phyloP scores from a whole-genome alignment of 2,888 invertebrate genomes.

The Trissoscelio sp. region DNA sequence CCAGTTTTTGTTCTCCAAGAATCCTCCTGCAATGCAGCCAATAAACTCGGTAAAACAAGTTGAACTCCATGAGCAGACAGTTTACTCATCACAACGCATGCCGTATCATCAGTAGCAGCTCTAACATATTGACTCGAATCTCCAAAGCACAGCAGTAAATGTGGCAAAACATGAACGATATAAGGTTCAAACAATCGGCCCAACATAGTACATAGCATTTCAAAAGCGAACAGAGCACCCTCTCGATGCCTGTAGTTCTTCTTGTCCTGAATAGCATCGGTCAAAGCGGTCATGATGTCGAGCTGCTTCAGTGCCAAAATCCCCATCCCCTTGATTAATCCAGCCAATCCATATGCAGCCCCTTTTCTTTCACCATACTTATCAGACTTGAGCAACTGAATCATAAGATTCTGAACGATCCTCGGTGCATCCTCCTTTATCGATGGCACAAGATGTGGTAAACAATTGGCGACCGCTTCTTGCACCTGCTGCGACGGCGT shows the following conservation, averaged over 20 bases:
- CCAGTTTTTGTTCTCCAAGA: conserved; percentile 99
- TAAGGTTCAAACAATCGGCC: conserved; percentile 99
- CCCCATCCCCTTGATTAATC: conserved; percentile 98
- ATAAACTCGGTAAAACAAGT: conserved; percentile 95
- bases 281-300: conserved; percentile 97
- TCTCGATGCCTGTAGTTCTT: conserved; percentile 97
- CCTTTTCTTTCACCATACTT: conserved; percentile 97
- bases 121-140: conserved; percentile 98
- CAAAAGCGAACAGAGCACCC: conserved; percentile 98
- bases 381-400: conserved; percentile 94
- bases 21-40: conserved; percentile 97
- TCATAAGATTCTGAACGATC: conserved; percentile 93
- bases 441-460: conserved; percentile 96
- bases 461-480: conserved; percentile 98
- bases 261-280: conserved; percentile 97
- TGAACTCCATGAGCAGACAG: conserved; percentile 99
- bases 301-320: conserved; percentile 97
- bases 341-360: conserved; percentile 98
- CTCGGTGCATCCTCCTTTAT: conserved; percentile 95
- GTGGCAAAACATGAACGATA: conserved; percentile 98
- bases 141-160: conserved; percentile 97
- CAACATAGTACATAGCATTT: conserved; percentile 97
- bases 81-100: conserved; percentile 97
- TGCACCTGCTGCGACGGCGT: conserved; percentile 99
- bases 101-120: conserved; percentile 97